Conservation (phyloP, 2,797 vertebrate genomes). For the Aselliscus stoliczkanus region DNA sequence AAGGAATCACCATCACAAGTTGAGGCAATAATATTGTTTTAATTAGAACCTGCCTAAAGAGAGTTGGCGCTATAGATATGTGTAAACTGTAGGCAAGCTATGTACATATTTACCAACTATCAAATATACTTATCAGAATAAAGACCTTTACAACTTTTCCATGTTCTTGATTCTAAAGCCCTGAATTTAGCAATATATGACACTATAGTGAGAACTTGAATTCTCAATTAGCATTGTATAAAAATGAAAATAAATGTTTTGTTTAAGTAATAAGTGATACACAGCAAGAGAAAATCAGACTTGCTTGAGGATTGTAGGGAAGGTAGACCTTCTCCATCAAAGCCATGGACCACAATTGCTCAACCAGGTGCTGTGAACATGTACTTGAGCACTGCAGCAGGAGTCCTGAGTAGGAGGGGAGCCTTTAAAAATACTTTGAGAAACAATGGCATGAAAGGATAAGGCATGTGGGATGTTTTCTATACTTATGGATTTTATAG, state of each 20-base stretch:
- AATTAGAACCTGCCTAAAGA: not conserved
- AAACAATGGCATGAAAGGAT: not conserved
- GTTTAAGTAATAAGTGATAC: not conserved
- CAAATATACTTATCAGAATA: not conserved
- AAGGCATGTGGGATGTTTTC: not conserved
- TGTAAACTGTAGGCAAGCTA: not conserved
- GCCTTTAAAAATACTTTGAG: not conserved
- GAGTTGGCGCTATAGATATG: not conserved
- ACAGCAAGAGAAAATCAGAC: not conserved
- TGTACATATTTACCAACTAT: not conserved
- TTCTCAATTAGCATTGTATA: not conserved
- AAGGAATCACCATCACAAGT: not conserved
- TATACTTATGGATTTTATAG: not conserved
- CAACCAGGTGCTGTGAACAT: not conserved
- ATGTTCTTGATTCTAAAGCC: not conserved
- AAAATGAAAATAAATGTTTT: not conserved
- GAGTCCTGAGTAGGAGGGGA: not conserved
- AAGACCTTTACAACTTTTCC: not conserved
- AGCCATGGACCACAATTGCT: not conserved
- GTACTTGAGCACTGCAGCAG: not conserved
- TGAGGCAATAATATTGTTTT: not conserved
- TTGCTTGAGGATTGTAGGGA: not conserved
- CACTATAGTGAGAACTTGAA: not conserved
- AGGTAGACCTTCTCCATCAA: not conserved
- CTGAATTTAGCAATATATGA: not conserved